Evolutionary conservation across 2,797 vertebrate species (phyloP).

Genomic region (Lophius americanus): DNA sequence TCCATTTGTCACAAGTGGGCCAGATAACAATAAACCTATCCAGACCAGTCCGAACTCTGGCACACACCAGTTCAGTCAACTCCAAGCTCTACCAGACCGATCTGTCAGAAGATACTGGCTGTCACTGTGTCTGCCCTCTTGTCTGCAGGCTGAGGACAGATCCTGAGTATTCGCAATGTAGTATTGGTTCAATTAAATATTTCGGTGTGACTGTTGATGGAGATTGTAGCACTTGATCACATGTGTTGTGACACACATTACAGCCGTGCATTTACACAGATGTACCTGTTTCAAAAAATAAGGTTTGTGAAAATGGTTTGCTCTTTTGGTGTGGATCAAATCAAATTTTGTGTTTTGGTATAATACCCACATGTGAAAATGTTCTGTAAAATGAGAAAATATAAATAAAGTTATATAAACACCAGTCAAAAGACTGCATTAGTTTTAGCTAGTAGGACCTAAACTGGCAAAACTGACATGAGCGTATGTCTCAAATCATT

Average conservation of each 20-base stretch:
- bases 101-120: conserved; percentile 41
- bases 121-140: conserved; percentile 56
- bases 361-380: no score
- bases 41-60: neutral
- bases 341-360: no score
- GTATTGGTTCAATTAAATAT: neutral
- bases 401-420: no score
- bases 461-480: no score
- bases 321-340: neutral
- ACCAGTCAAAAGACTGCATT: no score
- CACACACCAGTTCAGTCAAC: neutral
- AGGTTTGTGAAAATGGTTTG: neutral
- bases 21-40: neutral
- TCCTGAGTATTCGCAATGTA: conserved; percentile 15
- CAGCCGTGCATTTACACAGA: no score
- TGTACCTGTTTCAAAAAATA: neutral
- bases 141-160: conserved; percentile 42
- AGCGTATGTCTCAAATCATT: no score
- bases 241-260: neutral
- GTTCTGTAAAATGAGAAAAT: no score
- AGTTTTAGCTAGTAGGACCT: no score
- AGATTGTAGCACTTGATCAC: neutral
- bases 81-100: neutral
- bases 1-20: neutral
- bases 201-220: neutral